phyloP scores from a whole-genome alignment of 2,797 vertebrate genomes.

The Crenuchus spilurus region DNA sequence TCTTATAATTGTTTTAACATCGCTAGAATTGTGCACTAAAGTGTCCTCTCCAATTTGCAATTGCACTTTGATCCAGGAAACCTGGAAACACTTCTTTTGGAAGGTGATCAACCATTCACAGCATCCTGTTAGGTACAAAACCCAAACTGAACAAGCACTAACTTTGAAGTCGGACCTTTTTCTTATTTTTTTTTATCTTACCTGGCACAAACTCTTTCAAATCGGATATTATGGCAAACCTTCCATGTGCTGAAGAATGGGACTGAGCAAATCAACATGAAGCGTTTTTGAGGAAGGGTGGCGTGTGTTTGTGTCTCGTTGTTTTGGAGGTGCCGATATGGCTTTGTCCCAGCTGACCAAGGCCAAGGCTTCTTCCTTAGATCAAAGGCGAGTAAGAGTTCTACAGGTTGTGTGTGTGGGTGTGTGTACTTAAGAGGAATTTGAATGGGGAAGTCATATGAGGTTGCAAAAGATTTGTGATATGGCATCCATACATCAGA shows the following conservation, averaged over 20 bases:
- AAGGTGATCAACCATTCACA: slow-evolving; percentile 46
- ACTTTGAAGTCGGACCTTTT: slow-evolving; percentile 13
- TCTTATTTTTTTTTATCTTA: background rate
- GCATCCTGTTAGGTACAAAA: slow-evolving; percentile 56
- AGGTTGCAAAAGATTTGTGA: background rate
- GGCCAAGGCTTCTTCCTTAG: slow-evolving; percentile 17
- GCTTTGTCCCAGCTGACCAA: slow-evolving; percentile 24
- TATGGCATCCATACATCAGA: background rate
- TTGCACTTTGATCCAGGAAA: slow-evolving; percentile 10
- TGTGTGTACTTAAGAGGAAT: background rate
- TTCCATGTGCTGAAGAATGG: slow-evolving; percentile 66
- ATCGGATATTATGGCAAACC: slow-evolving; percentile 48
- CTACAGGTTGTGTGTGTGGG: slow-evolving; percentile 17
- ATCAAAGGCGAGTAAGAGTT: slow-evolving; percentile 35
- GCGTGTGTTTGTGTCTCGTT: slow-evolving; percentile 36
- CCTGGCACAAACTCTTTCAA: background rate
- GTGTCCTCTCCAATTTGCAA: background rate
- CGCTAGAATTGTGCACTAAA: background rate
- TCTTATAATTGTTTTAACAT: no score
- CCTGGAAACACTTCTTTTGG: slow-evolving; percentile 40
- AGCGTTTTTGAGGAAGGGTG: slow-evolving; percentile 64
- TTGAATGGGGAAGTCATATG: background rate
- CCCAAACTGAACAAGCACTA: background rate
- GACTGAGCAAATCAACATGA: slow-evolving; percentile 67
- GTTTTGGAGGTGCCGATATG: slow-evolving; percentile 15